Evolutionary conservation across 1,140 invertebrate genomes (phyloP).

Genomic region (Maconellicoccus hirsutus): DNA sequence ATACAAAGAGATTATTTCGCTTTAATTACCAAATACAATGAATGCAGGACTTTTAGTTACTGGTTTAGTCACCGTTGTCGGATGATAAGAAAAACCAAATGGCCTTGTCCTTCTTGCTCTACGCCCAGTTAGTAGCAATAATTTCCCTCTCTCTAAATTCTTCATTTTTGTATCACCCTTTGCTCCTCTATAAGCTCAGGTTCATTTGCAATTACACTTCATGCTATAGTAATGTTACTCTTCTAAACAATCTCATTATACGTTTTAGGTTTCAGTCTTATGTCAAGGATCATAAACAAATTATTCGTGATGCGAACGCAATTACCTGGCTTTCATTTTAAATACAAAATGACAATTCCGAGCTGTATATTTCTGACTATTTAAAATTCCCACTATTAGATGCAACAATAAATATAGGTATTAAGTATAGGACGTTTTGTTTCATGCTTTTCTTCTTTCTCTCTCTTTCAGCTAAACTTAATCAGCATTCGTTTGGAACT

Average conservation of each 20-base stretch:
- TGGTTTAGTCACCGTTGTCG: neutral
- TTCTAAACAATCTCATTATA: constrained; percentile 19
- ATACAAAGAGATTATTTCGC: constrained; percentile 17
- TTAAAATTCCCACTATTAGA: constrained; percentile 9
- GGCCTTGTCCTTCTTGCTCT: constrained; percentile 20
- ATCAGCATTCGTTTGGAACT: constrained; percentile 7
- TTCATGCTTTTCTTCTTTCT: neutral
- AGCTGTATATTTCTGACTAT: neutral
- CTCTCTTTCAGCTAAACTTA: neutral
- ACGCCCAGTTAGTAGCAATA: neutral
- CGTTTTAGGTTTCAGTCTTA: constrained; percentile 17
- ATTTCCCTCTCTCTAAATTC: neutral
- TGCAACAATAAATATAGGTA: constrained; percentile 5
- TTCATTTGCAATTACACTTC: constrained; percentile 15
- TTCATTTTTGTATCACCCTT: neutral
- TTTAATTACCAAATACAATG: constrained; percentile 19
- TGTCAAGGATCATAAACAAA: constrained; percentile 20
- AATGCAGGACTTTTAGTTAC: neutral
- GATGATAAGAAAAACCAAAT: constrained; percentile 8
- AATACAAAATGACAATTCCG: constrained; percentile 12
- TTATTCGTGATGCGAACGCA: constrained; percentile 22
- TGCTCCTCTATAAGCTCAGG: neutral
- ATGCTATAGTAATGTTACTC: constrained; percentile 10
- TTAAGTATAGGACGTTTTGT: neutral
- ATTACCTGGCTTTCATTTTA: constrained; percentile 11